phyloP scores from a whole-genome alignment of 2,797 vertebrate species.

The Galago senegalensis region DNA sequence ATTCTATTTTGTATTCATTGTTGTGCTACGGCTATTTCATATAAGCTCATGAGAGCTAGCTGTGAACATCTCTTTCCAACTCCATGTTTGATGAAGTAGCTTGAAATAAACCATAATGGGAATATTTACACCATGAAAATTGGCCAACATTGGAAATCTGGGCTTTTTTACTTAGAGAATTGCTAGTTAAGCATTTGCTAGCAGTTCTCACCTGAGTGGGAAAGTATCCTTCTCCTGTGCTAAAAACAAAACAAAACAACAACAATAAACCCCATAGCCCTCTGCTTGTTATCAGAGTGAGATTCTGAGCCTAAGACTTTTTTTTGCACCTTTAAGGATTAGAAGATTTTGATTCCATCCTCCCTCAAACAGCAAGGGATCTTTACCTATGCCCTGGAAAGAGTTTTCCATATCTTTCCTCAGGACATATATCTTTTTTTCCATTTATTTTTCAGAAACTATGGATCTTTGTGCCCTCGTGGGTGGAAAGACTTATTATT shows the following conservation, averaged over 20 bases:
- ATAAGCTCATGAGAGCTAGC: background rate
- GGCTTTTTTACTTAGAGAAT: background rate
- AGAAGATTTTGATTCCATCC: background rate
- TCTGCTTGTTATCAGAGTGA: background rate
- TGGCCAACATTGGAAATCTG: background rate
- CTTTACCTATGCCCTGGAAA: background rate
- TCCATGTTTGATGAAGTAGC: background rate
- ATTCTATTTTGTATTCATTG: background rate
- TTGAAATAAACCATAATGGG: background rate
- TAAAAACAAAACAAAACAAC: background rate
- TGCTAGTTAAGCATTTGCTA: background rate
- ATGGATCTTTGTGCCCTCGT: background rate
- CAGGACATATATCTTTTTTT: background rate
- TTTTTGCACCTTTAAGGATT: background rate
- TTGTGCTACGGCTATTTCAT: background rate
- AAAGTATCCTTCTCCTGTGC: background rate
- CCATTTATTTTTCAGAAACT: background rate
- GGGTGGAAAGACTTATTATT: background rate
- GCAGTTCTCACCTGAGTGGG: background rate
- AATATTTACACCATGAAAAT: background rate
- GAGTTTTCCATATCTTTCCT: background rate
- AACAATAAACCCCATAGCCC: background rate
- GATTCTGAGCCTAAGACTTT: background rate
- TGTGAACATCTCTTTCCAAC: background rate
- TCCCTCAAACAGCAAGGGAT: background rate